Evolutionary conservation across 2,888 invertebrate species (phyloP), one percentile per base, ranked within the genome.

Genomic region (Petrolisthes cinctipes): DNA sequence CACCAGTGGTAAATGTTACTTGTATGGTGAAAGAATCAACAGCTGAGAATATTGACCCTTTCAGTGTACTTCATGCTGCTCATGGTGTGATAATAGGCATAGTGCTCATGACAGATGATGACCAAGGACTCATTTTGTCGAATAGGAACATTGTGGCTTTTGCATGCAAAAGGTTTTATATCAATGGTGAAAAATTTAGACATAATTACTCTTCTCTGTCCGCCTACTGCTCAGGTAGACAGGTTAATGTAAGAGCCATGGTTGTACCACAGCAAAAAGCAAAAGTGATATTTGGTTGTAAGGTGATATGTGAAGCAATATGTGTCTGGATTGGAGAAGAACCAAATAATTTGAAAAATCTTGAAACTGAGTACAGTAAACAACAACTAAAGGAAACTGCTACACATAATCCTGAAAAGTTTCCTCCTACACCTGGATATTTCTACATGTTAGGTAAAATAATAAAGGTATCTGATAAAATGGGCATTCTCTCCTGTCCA

Each of bases 251-350:
- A 14, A 57, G 53, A 82, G 86, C 82, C 37, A 61, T 68, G 82
- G 66, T 82, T 53, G 81, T 86, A 54, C 61, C 86, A 75, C 11
- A 82, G 73, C 61, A 75, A 53, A 51, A 75, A 75, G 71, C 86
- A 20, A 86, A 56, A 76, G 20, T 86, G 51, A 3, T 86, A 14
- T 61, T 86, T n/a, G 82, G 75, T 53, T 86, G 86, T 71, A 53
- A n/a, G 5, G 86, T 86, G 54, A 68, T 61, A 51, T 82, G 75
- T 86, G 81, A 86, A 51, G 82, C 86, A 54, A 14, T 86, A 23
- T 82, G 81, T 86, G 82, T 53, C 5, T 86, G 82, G 86, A 86
- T 75, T 66, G 86, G 86, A 17, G 37, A 82, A 76, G 86, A 86
- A 37, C 86, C 81, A 82, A 11, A 20, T 71, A 57, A 82, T 23